Conservation (phyloP, 30 jellyfish, hydroid and myxozoan species). For the Haliclystus octoradiatus region DNA sequence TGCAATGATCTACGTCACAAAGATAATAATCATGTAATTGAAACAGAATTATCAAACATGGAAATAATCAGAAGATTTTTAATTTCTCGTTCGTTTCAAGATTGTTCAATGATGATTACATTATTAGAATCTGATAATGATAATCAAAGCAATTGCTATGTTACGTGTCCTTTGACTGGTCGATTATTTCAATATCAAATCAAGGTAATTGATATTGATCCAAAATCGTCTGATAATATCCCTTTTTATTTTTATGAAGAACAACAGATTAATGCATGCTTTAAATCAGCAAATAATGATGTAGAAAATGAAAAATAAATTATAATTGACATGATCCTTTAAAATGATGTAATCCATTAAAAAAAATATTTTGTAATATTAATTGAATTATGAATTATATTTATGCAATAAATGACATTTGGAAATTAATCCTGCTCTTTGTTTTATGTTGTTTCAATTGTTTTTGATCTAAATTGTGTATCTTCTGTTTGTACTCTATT, state of each 20-base stretch:
- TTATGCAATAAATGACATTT: too few species aligned
- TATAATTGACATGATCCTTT: too few species aligned
- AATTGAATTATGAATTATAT: too few species aligned
- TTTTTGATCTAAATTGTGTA: too few species aligned
- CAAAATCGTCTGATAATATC: conserved; percentile 27
- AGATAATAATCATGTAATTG: background rate
- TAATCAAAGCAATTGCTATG: background rate
- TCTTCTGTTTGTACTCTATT: too few species aligned
- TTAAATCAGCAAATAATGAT: too few species aligned
- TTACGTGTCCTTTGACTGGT: conserved; percentile 1
- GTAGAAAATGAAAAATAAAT: too few species aligned
- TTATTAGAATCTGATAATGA: conserved; percentile 8
- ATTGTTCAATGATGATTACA: conserved; percentile 74
- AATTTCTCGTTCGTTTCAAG: conserved; percentile 73
- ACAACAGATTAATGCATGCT: conserved; percentile 31
- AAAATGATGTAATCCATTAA: too few species aligned
- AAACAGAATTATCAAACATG: background rate
- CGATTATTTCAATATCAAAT: conserved; percentile 25
- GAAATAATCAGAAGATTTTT: conserved; percentile 21
- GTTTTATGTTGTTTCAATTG: too few species aligned
- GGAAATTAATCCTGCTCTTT: too few species aligned
- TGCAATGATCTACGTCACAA: background rate
- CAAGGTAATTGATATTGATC: conserved; percentile 62
- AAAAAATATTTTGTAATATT: too few species aligned
- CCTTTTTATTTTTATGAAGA: conserved; percentile 36